A percentile compares a stretch with the other conserved stretches of the same genome.
phyloP scores from a whole-genome alignment of 2,888 invertebrate species.

The Lasius fuliginosus region DNA sequence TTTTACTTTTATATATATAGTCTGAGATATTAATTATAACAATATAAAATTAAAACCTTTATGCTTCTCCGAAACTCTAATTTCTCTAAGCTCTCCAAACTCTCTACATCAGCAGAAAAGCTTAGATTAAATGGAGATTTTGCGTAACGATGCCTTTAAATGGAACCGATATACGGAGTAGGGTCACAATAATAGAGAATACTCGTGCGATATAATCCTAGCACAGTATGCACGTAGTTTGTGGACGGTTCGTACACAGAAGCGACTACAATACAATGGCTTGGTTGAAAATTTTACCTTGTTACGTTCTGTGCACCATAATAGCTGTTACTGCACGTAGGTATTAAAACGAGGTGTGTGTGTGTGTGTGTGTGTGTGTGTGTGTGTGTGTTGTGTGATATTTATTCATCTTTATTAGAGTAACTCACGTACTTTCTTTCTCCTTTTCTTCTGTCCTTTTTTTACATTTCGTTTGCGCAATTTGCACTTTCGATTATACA shows the following conservation, averaged over 20 bases:
- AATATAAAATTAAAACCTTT: neutral
- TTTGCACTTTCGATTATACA: neutral
- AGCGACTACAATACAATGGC: conserved; percentile 69
- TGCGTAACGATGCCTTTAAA: conserved; percentile 22
- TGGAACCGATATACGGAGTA: conserved; percentile 51
- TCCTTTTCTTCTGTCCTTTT: neutral
- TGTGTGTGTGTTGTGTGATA: neutral
- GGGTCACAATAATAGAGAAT: conserved; percentile 56
- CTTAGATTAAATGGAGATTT: neutral
- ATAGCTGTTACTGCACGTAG: conserved; percentile 65
- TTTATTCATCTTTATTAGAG: neutral
- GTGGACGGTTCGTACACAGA: conserved; percentile 65
- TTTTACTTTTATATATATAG: neutral
- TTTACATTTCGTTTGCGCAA: neutral
- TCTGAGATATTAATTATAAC: neutral
- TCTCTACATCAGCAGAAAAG: neutral
- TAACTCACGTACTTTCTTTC: neutral
- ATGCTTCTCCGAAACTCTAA: neutral
- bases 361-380: no score
- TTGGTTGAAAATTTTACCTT: conserved; percentile 64
- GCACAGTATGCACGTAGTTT: conserved; percentile 58
- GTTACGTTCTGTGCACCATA: conserved; percentile 59
- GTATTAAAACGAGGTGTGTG: conserved; percentile 54
- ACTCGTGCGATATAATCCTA: conserved; percentile 62
- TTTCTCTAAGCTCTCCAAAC: neutral